Conservation (phyloP, 2,113 vertebrate species). For the Clupea harengus region DNA sequence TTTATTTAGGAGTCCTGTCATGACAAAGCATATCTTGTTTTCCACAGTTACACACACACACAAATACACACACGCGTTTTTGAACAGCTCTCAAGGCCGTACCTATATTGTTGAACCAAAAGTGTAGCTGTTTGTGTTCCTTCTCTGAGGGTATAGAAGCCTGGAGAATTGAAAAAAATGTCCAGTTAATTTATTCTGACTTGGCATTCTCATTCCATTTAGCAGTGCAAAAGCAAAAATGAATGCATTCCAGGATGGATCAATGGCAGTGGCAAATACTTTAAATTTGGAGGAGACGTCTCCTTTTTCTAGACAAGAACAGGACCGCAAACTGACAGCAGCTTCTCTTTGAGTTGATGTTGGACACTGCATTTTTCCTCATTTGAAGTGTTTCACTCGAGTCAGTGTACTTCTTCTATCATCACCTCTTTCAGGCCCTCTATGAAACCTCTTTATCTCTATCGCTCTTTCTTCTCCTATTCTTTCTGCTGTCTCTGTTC, state of each 20-base stretch:
- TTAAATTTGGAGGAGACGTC: background rate
- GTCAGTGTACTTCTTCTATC: too few species aligned
- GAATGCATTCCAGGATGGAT: background rate
- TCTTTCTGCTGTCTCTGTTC: too few species aligned
- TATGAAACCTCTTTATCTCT: too few species aligned
- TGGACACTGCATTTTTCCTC: background rate
- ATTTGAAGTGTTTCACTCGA: too few species aligned
- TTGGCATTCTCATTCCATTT: background rate
- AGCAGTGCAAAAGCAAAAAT: background rate
- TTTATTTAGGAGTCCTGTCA: background rate
- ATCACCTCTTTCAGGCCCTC: too few species aligned
- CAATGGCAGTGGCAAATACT: background rate
- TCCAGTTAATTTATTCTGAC: background rate
- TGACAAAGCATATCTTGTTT: conserved; percentile 7
- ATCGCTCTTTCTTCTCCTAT: too few species aligned
- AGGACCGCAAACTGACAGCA: background rate
- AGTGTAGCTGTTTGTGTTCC: conserved; percentile 33
- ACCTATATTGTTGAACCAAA: conserved; percentile 14
- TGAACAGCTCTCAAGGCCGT: conserved; percentile 36
- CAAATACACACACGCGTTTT: background rate
- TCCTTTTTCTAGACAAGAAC: background rate
- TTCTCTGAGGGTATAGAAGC: conserved; percentile 35
- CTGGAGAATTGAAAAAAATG: background rate
- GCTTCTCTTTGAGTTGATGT: background rate
- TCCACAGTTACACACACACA: background rate